Evolutionary conservation across 2,797 vertebrate species (phyloP), one percentile per base, ranked within the genome.

Genomic region (Denticeps clupeoides): DNA sequence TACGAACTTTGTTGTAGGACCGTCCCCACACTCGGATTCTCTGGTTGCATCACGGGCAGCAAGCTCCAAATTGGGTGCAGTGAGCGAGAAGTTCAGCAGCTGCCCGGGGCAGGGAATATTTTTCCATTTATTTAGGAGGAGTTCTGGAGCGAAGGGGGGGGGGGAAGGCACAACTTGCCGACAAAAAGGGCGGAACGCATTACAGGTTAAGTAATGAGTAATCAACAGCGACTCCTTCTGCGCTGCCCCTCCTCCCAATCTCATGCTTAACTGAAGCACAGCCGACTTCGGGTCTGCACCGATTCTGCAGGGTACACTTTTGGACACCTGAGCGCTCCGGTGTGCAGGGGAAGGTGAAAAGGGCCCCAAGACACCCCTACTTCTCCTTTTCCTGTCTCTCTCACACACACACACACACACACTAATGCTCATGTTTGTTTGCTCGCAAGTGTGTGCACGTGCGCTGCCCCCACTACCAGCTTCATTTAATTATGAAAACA

Each of bases 401-500:
- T 18, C 16, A 21, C 10, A 11, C 15, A 5, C 4, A 26, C 15
- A 45, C 5, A 2, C 41, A 13, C 3, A 13, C n/a, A 13, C 31
- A 32, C n/a, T 32, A n/a, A 32, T 31, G 32, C 12, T 32, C 31
- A 21, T 27, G 45, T 22, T 24, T 27, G 32, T n/a, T 32, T 2
- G 11, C 5, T 13, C n/a, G 13, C 1, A 11, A 26, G 27, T 11
- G 11, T 9, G 27, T 27, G 18, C n/a, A n/a, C n/a, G n/a, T n/a
- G n/a, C n/a, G 26, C 60, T 75, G 78, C 74, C 76, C 78, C 78
- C 81, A 78, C 84, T 81, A 81, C 84, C 84, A 85, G 82, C 85
- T 84, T 85, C 79, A 81, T 85, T 84, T 87, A 87, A 87, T 87
- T 87, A 87, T 83, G 83, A 86, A 87, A 87, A 86, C 85, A 87